phyloP scores from a whole-genome alignment of 2,888 invertebrate genomes.

The Mactromeris polynyma region DNA sequence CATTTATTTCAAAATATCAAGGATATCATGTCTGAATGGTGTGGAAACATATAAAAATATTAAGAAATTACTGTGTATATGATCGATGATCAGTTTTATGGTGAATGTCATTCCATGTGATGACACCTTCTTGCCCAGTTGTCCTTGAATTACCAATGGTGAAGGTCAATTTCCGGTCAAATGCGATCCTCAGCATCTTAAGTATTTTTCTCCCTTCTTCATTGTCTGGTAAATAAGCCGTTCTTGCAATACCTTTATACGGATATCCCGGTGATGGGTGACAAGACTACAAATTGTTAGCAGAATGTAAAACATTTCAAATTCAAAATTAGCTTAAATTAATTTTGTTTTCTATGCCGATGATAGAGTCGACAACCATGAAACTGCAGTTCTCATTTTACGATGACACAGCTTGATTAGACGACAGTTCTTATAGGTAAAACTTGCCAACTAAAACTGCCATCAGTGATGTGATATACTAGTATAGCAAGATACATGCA shows the following conservation, averaged over 20 bases:
- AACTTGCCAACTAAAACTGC: no score
- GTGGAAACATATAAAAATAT: no score
- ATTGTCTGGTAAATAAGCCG: slow-evolving; percentile 78
- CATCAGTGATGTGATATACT: no score
- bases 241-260: slow-evolving; percentile 72
- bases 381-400: no score
- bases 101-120: slow-evolving; percentile 77
- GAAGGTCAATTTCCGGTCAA: slow-evolving; percentile 72
- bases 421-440: no score
- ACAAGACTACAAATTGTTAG: slow-evolving; percentile 38
- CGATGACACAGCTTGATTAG: no score
- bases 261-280: slow-evolving; percentile 77
- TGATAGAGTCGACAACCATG: no score
- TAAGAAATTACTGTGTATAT: slow-evolving; percentile 48
- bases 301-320: not conserved
- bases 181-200: slow-evolving; percentile 58
- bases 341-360: no score
- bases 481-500: no score
- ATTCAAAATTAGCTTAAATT: no score
- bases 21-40: no score
- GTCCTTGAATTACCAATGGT: slow-evolving; percentile 80
- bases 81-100: slow-evolving; percentile 71
- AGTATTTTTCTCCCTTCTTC: slow-evolving; percentile 73
- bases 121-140: slow-evolving; percentile 76
- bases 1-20: no score